Conservation (phyloP, 1,140 invertebrate species). For the Homarus americanus region DNA sequence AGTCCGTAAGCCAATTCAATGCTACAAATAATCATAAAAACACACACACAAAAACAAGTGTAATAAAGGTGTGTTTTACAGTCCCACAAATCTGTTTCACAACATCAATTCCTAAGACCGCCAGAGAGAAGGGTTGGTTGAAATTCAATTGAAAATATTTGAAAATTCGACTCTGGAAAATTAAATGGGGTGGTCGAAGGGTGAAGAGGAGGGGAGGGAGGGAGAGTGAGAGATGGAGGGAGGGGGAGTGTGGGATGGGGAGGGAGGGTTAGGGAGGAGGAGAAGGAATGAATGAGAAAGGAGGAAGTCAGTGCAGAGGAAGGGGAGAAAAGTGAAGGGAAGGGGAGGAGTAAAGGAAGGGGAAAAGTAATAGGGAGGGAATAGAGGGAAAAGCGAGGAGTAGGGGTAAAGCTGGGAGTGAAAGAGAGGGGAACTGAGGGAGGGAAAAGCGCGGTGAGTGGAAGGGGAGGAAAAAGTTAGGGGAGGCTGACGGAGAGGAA, state of each 20-base stretch:
- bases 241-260: no score
- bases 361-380: neutral
- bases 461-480: constrained; percentile 5
- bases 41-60: neutral
- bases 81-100: constrained; percentile 44
- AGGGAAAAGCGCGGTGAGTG: constrained; percentile 6
- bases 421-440: constrained; percentile 39
- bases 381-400: neutral
- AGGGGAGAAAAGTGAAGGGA: neutral
- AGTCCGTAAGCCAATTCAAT: neutral
- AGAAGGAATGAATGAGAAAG: neutral
- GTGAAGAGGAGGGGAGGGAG: constrained; percentile 21
- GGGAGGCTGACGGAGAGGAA: neutral
- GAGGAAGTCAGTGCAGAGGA: neutral
- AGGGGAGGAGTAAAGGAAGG: neutral
- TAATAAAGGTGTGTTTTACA: neutral
- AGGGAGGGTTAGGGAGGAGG: neutral
- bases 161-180: constrained; percentile 65
- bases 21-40: neutral
- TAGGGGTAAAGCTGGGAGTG: neutral
- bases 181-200: constrained; percentile 58
- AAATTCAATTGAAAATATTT: constrained; percentile 62
- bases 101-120: constrained; percentile 48
- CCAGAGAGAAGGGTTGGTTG: constrained; percentile 30
- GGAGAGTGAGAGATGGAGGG: neutral